These are phyloP conservation scores for Psephotus haematonotus DNA, from an alignment of 2,113 vertebrate species.

Conservation along the genomic window DNA sequence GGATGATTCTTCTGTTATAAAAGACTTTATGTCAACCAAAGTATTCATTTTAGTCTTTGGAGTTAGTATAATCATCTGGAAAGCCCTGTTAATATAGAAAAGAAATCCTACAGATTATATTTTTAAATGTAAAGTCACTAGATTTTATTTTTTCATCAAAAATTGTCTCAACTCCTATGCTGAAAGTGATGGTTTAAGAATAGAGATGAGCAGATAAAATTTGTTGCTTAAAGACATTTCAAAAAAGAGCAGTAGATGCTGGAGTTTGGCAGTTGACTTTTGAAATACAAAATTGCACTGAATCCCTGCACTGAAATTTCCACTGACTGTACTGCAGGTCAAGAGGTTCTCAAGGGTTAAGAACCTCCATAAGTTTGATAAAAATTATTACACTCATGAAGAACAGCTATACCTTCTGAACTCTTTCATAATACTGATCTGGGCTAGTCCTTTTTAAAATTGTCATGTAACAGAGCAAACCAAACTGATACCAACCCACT, in stretches of 20 bases:
- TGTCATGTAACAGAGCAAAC: background rate
- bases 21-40: background rate
- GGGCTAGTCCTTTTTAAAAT: background rate
- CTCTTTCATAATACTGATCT: background rate
- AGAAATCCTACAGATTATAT: background rate
- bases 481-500: background rate
- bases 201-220: background rate
- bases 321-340: background rate
- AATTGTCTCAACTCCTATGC: background rate
- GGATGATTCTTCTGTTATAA: background rate
- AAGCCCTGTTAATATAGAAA: background rate
- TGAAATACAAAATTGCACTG: background rate
- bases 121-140: background rate
- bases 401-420: background rate
- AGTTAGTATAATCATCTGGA: background rate
- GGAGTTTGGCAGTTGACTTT: background rate
- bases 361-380: background rate
- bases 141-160: background rate
- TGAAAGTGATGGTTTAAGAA: background rate
- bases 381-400: background rate
- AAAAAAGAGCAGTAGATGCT: background rate
- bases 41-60: constrained; percentile 10
- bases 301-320: background rate
- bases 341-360: background rate
- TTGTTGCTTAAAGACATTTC: background rate